Evolutionary conservation across 2,888 invertebrate species (phyloP).

Genomic region (Eupithecia insigniata): DNA sequence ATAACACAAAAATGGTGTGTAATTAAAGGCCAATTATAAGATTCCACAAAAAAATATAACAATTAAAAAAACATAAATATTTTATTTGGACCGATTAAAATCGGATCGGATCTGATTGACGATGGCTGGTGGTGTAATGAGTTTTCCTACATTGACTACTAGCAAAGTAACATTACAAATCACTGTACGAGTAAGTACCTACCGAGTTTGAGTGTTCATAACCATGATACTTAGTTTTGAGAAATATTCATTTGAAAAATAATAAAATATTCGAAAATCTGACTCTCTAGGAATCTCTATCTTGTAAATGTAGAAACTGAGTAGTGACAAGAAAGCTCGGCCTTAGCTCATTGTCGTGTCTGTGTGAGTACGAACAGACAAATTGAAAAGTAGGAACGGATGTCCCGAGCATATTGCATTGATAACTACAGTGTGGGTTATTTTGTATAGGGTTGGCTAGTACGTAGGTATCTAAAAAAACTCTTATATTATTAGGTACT

Average conservation of each 20-base stretch:
- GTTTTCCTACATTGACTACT: neutral
- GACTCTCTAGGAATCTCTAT: neutral
- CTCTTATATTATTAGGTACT: neutral
- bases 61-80: too few species aligned
- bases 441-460: conserved; percentile 23
- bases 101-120: too few species aligned
- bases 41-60: too few species aligned
- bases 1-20: too few species aligned
- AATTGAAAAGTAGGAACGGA: conserved; percentile 33
- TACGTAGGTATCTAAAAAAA: neutral
- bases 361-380: conserved; percentile 32
- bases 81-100: neutral
- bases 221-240: neutral
- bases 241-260: neutral
- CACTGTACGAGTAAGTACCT: too few species aligned
- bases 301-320: conserved; percentile 39
- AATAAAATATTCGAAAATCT: neutral
- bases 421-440: neutral
- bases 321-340: conserved; percentile 39
- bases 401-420: conserved; percentile 23
- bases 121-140: neutral
- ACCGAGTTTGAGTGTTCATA: neutral
- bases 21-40: too few species aligned
- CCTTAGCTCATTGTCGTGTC: conserved; percentile 21
- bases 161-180: neutral